A percentile compares a stretch with the other conserved stretches of the same genome.
phyloP scores from a whole-genome alignment of 2,113 vertebrate species.

The Trichechus manatus region DNA sequence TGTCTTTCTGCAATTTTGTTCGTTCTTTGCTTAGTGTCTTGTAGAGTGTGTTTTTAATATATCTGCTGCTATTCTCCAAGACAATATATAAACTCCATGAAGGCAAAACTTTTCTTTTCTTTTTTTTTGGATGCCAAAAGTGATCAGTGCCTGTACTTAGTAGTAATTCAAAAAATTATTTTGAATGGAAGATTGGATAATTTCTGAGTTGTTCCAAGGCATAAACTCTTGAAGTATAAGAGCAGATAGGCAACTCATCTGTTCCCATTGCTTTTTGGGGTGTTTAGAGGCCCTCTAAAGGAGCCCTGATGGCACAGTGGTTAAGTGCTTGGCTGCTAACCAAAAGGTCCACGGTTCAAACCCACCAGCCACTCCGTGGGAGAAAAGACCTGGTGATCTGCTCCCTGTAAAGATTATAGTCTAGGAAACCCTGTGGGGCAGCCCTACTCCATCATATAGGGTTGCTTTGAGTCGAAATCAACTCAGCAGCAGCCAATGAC shows the following conservation, averaged over 20 bases:
- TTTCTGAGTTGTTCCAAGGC: constrained; percentile 40
- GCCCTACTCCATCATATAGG: not conserved
- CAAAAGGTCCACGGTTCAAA: not conserved
- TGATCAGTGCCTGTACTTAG: not conserved
- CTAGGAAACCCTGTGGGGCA: not conserved
- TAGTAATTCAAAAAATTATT: constrained; percentile 17
- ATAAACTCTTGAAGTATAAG: not conserved
- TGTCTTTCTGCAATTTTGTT: not conserved
- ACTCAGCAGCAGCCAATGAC: not conserved
- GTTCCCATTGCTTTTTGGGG: not conserved
- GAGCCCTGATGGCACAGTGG: not conserved
- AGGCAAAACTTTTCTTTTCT: not conserved
- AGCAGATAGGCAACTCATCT: not conserved
- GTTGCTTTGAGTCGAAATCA: not conserved
- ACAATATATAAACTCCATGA: not conserved
- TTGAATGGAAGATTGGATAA: not conserved
- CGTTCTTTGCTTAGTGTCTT: not conserved
- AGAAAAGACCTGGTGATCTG: not conserved
- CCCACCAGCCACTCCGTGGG: not conserved
- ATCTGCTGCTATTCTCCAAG: not conserved
- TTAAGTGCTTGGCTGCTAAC: not conserved
- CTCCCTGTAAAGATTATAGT: not conserved
- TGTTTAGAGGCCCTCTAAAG: not conserved
- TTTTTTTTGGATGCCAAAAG: not conserved
- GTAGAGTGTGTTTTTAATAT: not conserved